Conservation (phyloP, 1,140 invertebrate species). For the Cyclina sinensis region DNA sequence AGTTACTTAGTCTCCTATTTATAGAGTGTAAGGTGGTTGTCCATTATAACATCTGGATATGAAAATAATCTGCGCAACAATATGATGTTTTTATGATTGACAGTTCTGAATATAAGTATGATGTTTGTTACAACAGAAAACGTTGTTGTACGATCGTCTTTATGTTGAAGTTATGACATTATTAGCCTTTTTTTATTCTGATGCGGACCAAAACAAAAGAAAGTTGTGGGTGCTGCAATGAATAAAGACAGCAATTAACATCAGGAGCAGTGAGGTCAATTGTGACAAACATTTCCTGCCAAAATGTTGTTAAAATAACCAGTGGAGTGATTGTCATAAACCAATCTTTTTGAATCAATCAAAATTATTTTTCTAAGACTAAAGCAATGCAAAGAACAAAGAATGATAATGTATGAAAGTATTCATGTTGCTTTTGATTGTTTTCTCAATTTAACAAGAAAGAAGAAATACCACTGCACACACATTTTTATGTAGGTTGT, state of each 20-base stretch:
- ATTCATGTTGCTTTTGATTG: too few relatives aligned
- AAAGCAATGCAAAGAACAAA: too few relatives aligned
- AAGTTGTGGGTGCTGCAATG: conserved; percentile 9
- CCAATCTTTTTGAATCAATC: conserved; percentile 39
- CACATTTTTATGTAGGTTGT: too few relatives aligned
- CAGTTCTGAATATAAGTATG: background rate
- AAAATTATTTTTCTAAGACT: background rate
- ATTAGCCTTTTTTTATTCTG: conserved; percentile 9
- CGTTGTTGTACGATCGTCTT: conserved; percentile 13
- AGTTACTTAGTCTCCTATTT: background rate
- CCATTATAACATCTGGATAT: background rate
- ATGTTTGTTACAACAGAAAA: conserved; percentile 14
- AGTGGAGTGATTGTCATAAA: conserved; percentile 13
- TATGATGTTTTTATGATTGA: background rate
- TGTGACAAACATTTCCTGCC: conserved; percentile 49
- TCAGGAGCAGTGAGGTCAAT: background rate
- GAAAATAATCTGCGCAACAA: background rate
- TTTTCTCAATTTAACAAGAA: too few relatives aligned
- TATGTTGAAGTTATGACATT: conserved; percentile 39
- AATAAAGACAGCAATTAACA: conserved; percentile 10
- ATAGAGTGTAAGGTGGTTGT: background rate
- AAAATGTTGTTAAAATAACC: background rate
- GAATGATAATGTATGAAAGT: too few relatives aligned
- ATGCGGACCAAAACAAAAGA: conserved; percentile 1
- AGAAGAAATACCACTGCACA: too few relatives aligned